Evolutionary conservation across 2,797 vertebrate species (phyloP).

Genomic region (Podarcis siculus): DNA sequence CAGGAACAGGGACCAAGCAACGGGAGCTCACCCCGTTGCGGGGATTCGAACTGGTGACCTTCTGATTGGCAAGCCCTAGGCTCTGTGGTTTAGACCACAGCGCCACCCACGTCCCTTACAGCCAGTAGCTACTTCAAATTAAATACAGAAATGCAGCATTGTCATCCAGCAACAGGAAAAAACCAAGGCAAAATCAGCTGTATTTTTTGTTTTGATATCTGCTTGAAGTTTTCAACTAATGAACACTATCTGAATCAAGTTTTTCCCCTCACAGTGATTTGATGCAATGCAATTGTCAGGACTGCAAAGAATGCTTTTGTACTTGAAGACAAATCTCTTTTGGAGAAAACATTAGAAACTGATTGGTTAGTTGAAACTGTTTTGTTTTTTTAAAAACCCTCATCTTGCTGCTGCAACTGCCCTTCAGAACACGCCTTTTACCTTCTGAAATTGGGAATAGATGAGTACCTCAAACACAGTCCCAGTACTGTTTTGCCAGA

Average conservation of each 20-base stretch:
- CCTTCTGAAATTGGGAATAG: background rate
- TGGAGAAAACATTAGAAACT: background rate
- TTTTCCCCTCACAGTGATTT: background rate
- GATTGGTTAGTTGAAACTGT: too few species aligned
- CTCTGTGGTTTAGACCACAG: too few species aligned
- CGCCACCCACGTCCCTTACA: background rate
- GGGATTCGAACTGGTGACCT: too few species aligned
- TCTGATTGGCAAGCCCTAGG: too few species aligned
- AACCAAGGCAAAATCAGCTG: background rate
- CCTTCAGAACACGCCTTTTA: background rate
- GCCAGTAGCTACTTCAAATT: background rate
- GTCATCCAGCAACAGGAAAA: too few species aligned
- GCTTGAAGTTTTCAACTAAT: background rate
- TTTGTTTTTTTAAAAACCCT: background rate
- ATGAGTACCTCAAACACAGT: background rate
- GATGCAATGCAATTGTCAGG: background rate
- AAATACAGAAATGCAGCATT: too few species aligned
- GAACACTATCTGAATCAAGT: background rate
- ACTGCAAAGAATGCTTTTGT: background rate
- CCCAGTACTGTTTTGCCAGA: constrained; percentile 56
- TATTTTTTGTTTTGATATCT: background rate
- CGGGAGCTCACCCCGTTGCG: too few species aligned
- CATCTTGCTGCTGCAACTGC: constrained; percentile 23
- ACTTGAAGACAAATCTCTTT: background rate
- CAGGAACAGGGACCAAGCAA: too few species aligned